These are phyloP conservation scores for Ammospiza nelsoni DNA, from an alignment of 2,113 vertebrate species.

Conservation along the genomic window DNA sequence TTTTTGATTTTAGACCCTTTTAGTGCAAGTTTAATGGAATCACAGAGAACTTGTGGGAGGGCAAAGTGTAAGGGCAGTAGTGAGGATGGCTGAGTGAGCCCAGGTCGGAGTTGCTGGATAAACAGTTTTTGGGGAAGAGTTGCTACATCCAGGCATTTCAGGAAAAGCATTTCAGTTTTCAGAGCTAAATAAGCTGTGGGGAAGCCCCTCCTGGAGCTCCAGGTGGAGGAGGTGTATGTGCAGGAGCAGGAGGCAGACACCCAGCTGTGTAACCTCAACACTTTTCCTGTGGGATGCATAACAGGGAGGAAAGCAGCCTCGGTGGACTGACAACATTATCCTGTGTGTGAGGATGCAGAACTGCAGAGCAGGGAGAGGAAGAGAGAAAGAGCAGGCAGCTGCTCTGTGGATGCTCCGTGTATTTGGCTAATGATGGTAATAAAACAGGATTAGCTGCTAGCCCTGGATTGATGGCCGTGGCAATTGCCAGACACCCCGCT, in stretches of 20 bases:
- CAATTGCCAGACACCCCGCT: background rate
- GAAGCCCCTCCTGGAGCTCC: background rate
- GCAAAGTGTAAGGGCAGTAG: background rate
- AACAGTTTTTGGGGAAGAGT: background rate
- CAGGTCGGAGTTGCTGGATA: background rate
- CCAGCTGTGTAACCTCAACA: background rate
- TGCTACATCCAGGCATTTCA: background rate
- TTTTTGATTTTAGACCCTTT: background rate
- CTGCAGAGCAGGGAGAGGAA: background rate
- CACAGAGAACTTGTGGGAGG: background rate
- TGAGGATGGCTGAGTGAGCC: background rate
- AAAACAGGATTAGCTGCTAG: slow-evolving; percentile 35
- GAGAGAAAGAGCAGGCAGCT: background rate
- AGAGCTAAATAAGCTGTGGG: background rate
- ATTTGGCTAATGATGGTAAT: slow-evolving; percentile 40
- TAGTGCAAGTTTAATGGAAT: background rate
- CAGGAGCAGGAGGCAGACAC: background rate
- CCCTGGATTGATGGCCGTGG: background rate
- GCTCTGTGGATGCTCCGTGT: background rate
- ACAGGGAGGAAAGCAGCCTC: background rate
- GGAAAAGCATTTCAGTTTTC: background rate
- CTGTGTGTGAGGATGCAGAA: too few relatives aligned
- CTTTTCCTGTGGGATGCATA: background rate
- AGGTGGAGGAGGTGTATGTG: background rate
- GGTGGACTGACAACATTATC: background rate